Percentiles rank a stretch among this genome's conserved stretches.
Conservation (phyloP, 2,888 invertebrate species). For the Orthosia gothica region DNA sequence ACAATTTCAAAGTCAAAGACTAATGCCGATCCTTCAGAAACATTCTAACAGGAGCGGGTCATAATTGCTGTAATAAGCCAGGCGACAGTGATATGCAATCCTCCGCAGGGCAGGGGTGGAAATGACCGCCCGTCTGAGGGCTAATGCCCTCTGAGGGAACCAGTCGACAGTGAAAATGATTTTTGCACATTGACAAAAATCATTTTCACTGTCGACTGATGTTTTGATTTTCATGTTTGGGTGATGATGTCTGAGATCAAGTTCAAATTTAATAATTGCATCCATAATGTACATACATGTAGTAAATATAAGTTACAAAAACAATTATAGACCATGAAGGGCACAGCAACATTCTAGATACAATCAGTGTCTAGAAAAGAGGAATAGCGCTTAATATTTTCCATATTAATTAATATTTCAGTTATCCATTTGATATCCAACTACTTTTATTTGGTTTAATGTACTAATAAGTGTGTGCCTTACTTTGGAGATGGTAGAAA, state of each 20-base stretch:
- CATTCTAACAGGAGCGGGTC: constrained; percentile 42
- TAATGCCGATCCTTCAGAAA: constrained; percentile 51
- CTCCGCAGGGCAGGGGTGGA: constrained; percentile 61
- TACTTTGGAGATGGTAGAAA: not conserved
- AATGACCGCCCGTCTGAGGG: constrained; percentile 58
- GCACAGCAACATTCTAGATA: too few relatives aligned
- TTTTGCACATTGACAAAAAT: too few relatives aligned
- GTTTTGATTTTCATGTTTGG: constrained; percentile 48
- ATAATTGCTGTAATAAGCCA: constrained; percentile 69
- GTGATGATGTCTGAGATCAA: constrained; percentile 9
- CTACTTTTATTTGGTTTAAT: too few relatives aligned
- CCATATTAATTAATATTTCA: too few relatives aligned
- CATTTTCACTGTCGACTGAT: constrained; percentile 37
- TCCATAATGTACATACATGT: too few relatives aligned
- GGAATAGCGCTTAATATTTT: too few relatives aligned
- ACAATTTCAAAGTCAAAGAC: constrained; percentile 48
- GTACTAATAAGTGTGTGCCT: too few relatives aligned
- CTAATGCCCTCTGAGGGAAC: constrained; percentile 57
- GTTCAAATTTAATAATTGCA: too few relatives aligned
- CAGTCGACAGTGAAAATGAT: constrained; percentile 64
- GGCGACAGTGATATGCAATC: constrained; percentile 68
- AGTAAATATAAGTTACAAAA: too few relatives aligned
- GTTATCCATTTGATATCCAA: too few relatives aligned
- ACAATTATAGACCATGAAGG: too few relatives aligned
- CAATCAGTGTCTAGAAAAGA: too few relatives aligned